Evolutionary conservation across 2,797 vertebrate genomes (phyloP).

Genomic region (Meriones psammophilus): DNA sequence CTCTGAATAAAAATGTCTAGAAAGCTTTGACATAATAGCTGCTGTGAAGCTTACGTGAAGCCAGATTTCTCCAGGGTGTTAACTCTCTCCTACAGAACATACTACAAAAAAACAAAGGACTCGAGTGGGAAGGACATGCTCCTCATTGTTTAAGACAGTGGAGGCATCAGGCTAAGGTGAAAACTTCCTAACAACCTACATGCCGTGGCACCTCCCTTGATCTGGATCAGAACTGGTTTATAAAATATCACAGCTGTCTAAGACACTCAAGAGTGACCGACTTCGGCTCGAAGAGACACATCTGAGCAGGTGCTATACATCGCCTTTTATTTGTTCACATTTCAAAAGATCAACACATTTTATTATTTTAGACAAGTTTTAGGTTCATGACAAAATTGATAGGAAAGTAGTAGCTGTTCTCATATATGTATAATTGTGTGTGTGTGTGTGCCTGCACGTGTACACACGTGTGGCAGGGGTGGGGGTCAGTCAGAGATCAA

Average conservation of each 20-base stretch:
- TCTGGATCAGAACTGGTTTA: not conserved
- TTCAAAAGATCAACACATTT: not conserved
- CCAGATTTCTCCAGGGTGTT: not conserved
- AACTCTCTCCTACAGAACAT: not conserved
- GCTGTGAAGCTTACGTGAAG: not conserved
- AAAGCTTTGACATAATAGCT: not conserved
- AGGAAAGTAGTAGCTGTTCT: not conserved
- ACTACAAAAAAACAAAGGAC: not conserved
- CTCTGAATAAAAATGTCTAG: not conserved
- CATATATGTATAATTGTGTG: not conserved
- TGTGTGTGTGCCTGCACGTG: not conserved
- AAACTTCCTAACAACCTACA: not conserved
- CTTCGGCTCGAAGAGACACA: not conserved
- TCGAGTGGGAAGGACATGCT: not conserved
- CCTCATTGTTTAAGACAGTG: not conserved
- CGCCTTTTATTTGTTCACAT: not conserved
- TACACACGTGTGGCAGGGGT: not conserved
- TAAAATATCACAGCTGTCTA: not conserved
- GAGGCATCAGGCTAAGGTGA: not conserved
- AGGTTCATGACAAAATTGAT: not conserved
- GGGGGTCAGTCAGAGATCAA: not conserved
- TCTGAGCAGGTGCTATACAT: not conserved
- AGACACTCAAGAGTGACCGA: not conserved
- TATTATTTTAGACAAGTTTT: conserved; percentile 13
- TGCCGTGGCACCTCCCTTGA: not conserved